These are phyloP conservation scores for Zeugodacus cucurbitae DNA, from an alignment of 1,140 invertebrate species.

Conservation along the genomic window DNA sequence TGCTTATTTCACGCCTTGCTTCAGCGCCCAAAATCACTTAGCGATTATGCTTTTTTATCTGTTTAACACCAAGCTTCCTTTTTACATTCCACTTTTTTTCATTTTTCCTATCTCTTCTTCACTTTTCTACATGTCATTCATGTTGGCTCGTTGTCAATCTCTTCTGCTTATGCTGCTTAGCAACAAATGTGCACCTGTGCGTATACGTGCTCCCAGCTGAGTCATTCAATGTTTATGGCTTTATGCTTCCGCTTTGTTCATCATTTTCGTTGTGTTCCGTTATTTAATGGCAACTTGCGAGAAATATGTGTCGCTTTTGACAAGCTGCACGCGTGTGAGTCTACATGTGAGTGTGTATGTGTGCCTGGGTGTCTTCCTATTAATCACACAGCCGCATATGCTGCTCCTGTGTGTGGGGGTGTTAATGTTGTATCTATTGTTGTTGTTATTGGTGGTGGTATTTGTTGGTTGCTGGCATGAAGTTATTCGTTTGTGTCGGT, in stretches of 20 bases:
- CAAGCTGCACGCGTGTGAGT: not conserved
- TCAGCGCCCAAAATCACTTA: slow-evolving; percentile 18
- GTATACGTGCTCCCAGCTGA: not conserved
- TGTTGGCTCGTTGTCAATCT: not conserved
- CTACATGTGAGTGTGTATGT: not conserved
- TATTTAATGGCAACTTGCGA: not conserved
- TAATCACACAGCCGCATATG: not conserved
- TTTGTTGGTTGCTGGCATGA: not conserved
- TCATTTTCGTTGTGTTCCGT: not conserved
- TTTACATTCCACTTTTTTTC: not conserved
- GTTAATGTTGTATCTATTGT: not conserved
- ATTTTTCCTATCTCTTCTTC: not conserved
- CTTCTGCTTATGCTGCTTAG: not conserved
- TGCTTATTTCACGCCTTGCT: slow-evolving; percentile 1
- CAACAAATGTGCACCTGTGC: not conserved
- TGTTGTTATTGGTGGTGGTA: not conserved
- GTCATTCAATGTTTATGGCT: not conserved
- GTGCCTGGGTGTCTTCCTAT: not conserved
- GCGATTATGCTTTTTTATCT: not conserved
- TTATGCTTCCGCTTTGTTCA: not conserved
- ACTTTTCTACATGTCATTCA: not conserved
- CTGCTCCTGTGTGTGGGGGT: not conserved
- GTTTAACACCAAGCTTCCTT: not conserved
- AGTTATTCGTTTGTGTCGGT: not conserved
- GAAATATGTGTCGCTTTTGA: not conserved